These are phyloP conservation scores for Procambarus clarkii DNA, from an alignment of 1,140 invertebrate species.

Conservation along the genomic window DNA sequence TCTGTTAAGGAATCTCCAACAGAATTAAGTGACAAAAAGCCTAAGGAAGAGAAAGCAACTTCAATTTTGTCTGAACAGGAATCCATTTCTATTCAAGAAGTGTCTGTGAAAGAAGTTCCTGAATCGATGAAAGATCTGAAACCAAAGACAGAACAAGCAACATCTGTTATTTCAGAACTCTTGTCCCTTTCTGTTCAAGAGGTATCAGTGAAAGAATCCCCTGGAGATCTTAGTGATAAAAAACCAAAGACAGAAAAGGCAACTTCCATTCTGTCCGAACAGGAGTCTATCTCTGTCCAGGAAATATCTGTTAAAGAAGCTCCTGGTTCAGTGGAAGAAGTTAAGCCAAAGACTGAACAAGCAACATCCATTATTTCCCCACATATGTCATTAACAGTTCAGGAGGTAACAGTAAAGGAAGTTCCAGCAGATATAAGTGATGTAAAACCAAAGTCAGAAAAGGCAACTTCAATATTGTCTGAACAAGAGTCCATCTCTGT, in stretches of 20 bases:
- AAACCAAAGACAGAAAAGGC: slow-evolving; percentile 75
- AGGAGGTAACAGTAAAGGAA: slow-evolving; percentile 50
- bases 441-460: slow-evolving; percentile 41
- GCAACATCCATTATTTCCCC: slow-evolving; percentile 77
- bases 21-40: slow-evolving; percentile 72
- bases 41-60: slow-evolving; percentile 75
- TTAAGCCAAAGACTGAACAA: slow-evolving; percentile 74
- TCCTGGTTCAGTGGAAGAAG: slow-evolving; percentile 76
- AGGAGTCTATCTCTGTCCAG: slow-evolving; percentile 77
- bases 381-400: slow-evolving; percentile 72
- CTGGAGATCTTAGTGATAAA: slow-evolving; percentile 75
- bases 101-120: slow-evolving; percentile 41
- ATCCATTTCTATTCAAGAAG: slow-evolving; percentile 72
- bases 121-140: slow-evolving; percentile 50
- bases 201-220: slow-evolving; percentile 74
- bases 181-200: slow-evolving; percentile 42
- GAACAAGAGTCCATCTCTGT: slow-evolving; percentile 44
- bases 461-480: slow-evolving; percentile 29
- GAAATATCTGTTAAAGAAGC: slow-evolving; percentile 78
- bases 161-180: slow-evolving; percentile 7
- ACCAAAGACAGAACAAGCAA: slow-evolving; percentile 65
- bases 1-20: slow-evolving; percentile 74
- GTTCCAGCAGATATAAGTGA: slow-evolving; percentile 22
- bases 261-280: slow-evolving; percentile 76
- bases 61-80: slow-evolving; percentile 75